Evolutionary conservation across 2,797 vertebrate genomes (phyloP).

Genomic region (Pterois miles): DNA sequence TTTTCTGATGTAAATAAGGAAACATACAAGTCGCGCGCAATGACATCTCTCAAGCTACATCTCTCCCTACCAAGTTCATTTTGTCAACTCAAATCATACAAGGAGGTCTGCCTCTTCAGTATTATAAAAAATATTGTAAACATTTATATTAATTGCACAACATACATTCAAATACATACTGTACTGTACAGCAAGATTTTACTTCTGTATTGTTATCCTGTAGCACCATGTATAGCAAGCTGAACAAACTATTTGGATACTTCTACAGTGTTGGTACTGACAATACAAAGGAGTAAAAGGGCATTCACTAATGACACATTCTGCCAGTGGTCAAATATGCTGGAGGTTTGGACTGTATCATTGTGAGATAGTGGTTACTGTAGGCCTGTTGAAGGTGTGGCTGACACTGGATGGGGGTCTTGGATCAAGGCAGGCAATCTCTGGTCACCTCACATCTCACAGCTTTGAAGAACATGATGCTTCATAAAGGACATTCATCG

Average conservation of each 20-base stretch:
- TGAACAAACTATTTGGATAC: slow-evolving; percentile 69
- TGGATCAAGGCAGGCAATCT: slow-evolving; percentile 42
- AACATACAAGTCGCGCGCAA: slow-evolving; percentile 61
- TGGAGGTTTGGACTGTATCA: slow-evolving; percentile 25
- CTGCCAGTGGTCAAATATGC: slow-evolving; percentile 45
- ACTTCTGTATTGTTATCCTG: slow-evolving; percentile 75
- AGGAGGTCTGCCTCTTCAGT: slow-evolving; percentile 73
- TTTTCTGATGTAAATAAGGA: slow-evolving; percentile 72
- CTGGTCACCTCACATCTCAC: slow-evolving; percentile 37
- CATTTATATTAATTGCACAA: slow-evolving; percentile 87
- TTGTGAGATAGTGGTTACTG: slow-evolving; percentile 45
- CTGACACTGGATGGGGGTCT: slow-evolving; percentile 10
- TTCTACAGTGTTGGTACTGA: slow-evolving; percentile 66
- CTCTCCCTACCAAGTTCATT: slow-evolving; percentile 59
- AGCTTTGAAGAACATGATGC: slow-evolving; percentile 36
- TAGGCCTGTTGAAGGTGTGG: slow-evolving; percentile 34
- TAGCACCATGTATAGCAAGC: slow-evolving; percentile 84
- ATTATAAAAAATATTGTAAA: slow-evolving; percentile 86
- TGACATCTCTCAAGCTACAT: slow-evolving; percentile 64
- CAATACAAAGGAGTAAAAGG: slow-evolving; percentile 64
- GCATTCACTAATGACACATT: slow-evolving; percentile 55
- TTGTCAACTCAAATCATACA: slow-evolving; percentile 68
- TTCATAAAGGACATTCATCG: slow-evolving; percentile 71
- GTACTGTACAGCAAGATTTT: slow-evolving; percentile 80
- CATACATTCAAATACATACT: slow-evolving; percentile 86